A percentile compares a stretch with the other conserved stretches of the same genome.
Conservation (phyloP, 2,797 vertebrate genomes). For the Thunnus albacares region DNA sequence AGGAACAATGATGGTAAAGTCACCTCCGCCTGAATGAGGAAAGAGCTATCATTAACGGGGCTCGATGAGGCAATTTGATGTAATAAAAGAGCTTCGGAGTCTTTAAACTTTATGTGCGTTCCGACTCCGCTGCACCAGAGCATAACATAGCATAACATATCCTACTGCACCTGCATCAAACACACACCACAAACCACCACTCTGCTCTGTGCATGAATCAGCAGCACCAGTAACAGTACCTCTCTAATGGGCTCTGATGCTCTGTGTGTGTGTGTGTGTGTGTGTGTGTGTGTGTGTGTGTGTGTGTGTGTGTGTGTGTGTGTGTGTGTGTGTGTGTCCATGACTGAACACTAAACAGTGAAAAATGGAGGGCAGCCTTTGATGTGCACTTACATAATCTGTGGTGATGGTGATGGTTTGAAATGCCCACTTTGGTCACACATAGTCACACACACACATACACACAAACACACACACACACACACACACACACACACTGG, state of each 20-base stretch:
- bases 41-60: not conserved
- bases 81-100: not conserved
- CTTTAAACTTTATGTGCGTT: no score
- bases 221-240: no score
- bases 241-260: no score
- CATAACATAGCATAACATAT: no score
- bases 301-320: conserved; percentile 30
- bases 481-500: conserved; percentile 25
- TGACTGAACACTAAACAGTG: conserved; percentile 45
- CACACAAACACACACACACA: conserved; percentile 9
- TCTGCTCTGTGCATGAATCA: not conserved
- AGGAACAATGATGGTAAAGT: no score
- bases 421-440: conserved; percentile 49
- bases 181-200: not conserved
- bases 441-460: conserved; percentile 2
- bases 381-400: conserved; percentile 70
- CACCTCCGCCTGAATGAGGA: not conserved
- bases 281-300: conserved; percentile 14
- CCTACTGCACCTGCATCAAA: not conserved
- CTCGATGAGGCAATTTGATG: not conserved
- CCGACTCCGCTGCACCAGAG: no score
- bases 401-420: conserved; percentile 59
- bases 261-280: conserved; percentile 22
- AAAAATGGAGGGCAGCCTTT: conserved; percentile 65
- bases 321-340: conserved; percentile 13